A percentile compares a stretch with the other conserved stretches of the same genome.
These are phyloP conservation scores for Lepus americanus DNA, from an alignment of 2,113 vertebrate species.

Conservation along the genomic window DNA sequence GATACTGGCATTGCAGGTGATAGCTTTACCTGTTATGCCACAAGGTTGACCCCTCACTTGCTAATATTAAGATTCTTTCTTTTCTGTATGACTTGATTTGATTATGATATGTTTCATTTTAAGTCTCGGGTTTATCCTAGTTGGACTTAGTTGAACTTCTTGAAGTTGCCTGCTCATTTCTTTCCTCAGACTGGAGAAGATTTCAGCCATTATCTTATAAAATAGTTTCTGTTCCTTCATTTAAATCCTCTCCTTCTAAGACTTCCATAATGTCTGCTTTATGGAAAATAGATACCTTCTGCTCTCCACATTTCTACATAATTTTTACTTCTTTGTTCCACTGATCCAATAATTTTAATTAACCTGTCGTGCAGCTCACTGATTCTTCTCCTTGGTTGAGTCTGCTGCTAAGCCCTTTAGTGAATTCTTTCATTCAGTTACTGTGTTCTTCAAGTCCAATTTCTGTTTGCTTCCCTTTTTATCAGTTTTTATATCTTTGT, in stretches of 20 bases:
- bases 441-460: slow-evolving; percentile 1
- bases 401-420: background rate
- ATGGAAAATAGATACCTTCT: background rate
- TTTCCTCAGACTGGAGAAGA: background rate
- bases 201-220: background rate
- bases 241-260: background rate
- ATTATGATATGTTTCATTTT: background rate
- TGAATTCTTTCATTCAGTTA: background rate
- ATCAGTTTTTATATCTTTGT: background rate
- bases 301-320: background rate
- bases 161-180: background rate
- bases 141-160: background rate
- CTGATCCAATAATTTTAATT: background rate
- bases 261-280: background rate
- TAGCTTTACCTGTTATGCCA: too few species aligned
- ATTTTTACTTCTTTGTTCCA: background rate
- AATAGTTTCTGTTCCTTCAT: background rate
- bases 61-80: background rate
- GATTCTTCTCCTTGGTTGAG: background rate
- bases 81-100: background rate
- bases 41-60: background rate
- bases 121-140: background rate
- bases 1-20: too few species aligned
- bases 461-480: background rate
- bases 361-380: background rate